Base-by-base conservation (phyloP, 1,140 invertebrate species). In the Conus betulinus region DNA sequence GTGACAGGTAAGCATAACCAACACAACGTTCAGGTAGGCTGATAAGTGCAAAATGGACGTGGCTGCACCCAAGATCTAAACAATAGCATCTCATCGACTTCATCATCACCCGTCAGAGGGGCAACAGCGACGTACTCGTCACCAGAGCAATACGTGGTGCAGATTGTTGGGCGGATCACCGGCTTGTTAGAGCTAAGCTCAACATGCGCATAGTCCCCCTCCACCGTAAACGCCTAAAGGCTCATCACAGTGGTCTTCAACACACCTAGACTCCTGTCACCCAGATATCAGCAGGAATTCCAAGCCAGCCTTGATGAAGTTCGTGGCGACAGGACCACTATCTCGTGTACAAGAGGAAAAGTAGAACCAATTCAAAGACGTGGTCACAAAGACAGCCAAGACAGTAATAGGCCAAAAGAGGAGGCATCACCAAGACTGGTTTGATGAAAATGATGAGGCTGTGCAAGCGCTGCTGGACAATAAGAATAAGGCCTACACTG, bases 1-100 rank as follows among this genome's bases (percentile, higher is more conserved):
- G 39, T 39, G 39, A 39, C 39, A 39, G 39, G 39, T 39, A 39
- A 39, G 39, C 39, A 39, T 39, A 39, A n/a, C n/a, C 39, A 39
- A 39, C 39, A 39, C 39, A 39, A 39, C 39, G 3, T 39, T 39
- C 39, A 39, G 39, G 39, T 0, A 0, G 0, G 39, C 39, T 3
- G 39, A 39, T 39, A 39, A 39, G 39, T 39, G 39, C 0, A 39
- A 39, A 39, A 1, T 0, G 39, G 39, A 39, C 39, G 39, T 39
- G 39, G 39, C 39, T 39, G 39, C 39, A 3, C 0, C 39, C 39
- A 0, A 39, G 39, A 39, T 39, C 3, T 10, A 90, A 91, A 76
- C 91, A 89, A 27, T 90, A 87, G 90, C 87, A 84, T 52, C 4
- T 84, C 7, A 84, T 84, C 83, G 83, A 84, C 83, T 84, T 84